Percentiles rank a stretch among this genome's conserved stretches.
phyloP scores from a whole-genome alignment of 2,888 invertebrate species.

The Rotaria socialis region DNA sequence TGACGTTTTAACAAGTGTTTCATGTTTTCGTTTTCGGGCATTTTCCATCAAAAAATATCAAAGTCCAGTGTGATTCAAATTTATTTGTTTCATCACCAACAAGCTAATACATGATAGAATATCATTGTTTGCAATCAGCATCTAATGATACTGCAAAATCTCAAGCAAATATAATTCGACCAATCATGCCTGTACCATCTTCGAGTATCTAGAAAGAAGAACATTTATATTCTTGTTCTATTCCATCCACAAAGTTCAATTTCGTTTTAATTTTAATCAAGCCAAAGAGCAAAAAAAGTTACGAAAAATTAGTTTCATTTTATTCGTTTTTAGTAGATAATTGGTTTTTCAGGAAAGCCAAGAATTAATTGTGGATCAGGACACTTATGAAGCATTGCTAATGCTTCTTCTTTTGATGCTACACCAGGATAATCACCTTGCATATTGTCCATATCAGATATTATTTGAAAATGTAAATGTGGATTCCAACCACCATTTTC shows the following conservation, averaged over 20 bases:
- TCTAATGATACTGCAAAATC: background rate
- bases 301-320: background rate
- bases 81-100: background rate
- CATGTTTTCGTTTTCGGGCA: background rate
- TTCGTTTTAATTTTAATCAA: background rate
- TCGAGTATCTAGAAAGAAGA: background rate
- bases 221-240: background rate
- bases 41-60: background rate
- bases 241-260: background rate
- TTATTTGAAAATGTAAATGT: slow-evolving; percentile 35
- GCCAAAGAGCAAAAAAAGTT: too few species aligned
- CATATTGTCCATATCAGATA: background rate
- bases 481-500: slow-evolving; percentile 18
- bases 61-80: background rate
- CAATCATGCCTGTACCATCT: background rate
- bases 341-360: slow-evolving; percentile 5
- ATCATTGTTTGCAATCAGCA: slow-evolving; percentile 1
- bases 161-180: background rate
- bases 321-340: background rate
- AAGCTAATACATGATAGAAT: background rate
- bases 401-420: background rate
- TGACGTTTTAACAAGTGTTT: background rate
- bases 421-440: slow-evolving; percentile 26
- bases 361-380: slow-evolving; percentile 4
- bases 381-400: background rate